Evolutionary conservation across 1,140 invertebrate genomes (phyloP), one percentile per base, ranked within the genome.

Genomic region (Apolygus lucorum): DNA sequence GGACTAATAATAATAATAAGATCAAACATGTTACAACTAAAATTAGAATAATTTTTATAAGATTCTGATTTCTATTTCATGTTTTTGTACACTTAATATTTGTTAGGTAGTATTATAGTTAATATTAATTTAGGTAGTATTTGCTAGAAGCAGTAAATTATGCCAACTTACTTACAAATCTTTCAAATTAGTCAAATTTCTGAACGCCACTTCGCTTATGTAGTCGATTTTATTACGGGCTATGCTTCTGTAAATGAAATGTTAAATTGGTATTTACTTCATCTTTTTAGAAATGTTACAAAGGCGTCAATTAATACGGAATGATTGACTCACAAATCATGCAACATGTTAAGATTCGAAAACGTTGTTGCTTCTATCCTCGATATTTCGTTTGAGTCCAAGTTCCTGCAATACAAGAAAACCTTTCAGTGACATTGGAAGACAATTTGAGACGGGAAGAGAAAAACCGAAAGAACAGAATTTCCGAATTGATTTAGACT

Each of bases 81-180:
- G n/a, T n/a, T n/a, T n/a, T n/a, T n/a, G n/a, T n/a, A n/a, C n/a
- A n/a, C n/a, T n/a, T n/a, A n/a, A n/a, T n/a, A n/a, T n/a, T n/a
- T n/a, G n/a, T n/a, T n/a, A n/a, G n/a, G n/a, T n/a, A n/a, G n/a
- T n/a, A n/a, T n/a, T n/a, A n/a, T n/a, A n/a, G n/a, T n/a, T n/a
- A n/a, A n/a, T n/a, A n/a, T n/a, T n/a, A n/a, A n/a, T n/a, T n/a
- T n/a, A n/a, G n/a, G n/a, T n/a, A n/a, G n/a, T n/a, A n/a, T n/a
- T n/a, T n/a, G n/a, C n/a, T n/a, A n/a, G n/a, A n/a, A n/a, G n/a
- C n/a, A n/a, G n/a, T n/a, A n/a, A n/a, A n/a, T n/a, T n/a, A n/a
- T n/a, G n/a, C n/a, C n/a, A n/a, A n/a, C n/a, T n/a, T n/a, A 81
- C 82, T 84, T 77, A 85, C 84, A 85, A 74, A 72, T 82, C 81